Conservation (phyloP, 2,888 invertebrate species). For the Drosophila melanosoma region DNA sequence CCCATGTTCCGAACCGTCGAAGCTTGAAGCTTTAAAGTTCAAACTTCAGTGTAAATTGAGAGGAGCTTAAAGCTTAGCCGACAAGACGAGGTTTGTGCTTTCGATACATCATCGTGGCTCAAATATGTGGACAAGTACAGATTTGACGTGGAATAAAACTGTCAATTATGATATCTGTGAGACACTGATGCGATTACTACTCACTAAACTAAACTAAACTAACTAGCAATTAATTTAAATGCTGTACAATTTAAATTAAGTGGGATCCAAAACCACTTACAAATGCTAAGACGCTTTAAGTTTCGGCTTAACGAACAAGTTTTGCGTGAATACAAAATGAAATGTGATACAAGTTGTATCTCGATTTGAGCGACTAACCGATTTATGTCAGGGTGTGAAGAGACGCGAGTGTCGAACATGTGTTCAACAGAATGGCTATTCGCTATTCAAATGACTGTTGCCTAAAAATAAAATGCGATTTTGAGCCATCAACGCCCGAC, state of each 20-base stretch:
- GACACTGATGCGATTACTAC: neutral
- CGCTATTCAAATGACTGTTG: conserved; percentile 26
- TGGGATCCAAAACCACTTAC: neutral
- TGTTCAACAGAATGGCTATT: conserved; percentile 29
- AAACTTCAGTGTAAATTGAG: neutral
- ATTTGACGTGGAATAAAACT: neutral
- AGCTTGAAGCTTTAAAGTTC: neutral
- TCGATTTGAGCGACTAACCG: neutral
- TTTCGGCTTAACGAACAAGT: neutral
- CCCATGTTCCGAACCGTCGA: conserved; percentile 9
- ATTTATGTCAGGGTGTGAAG: conserved; percentile 5
- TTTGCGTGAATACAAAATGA: neutral
- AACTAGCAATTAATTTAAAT: neutral
- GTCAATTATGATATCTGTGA: neutral
- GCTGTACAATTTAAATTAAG: neutral
- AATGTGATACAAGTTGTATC: neutral
- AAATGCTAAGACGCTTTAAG: neutral
- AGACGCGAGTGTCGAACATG: conserved; percentile 22
- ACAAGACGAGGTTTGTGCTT: neutral
- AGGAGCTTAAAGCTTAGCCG: conserved; percentile 2
- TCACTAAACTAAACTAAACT: neutral
- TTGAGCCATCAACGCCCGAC: conserved; percentile 42
- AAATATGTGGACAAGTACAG: neutral
- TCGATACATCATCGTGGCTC: neutral
- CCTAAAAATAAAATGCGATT: conserved; percentile 49